Base-by-base conservation (phyloP, 2,113 vertebrate species). In the Anseranas semipalmata region DNA sequence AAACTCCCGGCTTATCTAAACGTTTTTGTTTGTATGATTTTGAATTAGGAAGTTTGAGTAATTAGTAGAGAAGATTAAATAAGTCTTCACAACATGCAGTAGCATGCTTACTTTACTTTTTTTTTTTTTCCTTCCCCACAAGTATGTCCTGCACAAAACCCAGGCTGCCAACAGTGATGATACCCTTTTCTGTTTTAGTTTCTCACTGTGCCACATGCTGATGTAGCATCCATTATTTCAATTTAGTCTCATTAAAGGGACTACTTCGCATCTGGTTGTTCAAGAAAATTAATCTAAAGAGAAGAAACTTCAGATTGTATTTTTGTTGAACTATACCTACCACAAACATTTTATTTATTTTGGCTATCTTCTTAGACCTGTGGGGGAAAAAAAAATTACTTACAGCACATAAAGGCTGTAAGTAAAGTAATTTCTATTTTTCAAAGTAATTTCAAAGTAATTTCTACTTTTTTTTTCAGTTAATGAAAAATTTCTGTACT, bases 21-120 rank as follows among this genome's bases (percentile, higher is more conserved):
- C 90, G 93, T 90, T 97, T 98, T 98, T 98, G 98, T 98, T 98
- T 98, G 96, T 98, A 97, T 96, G 96, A 98, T 98, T 98, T 96
- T 97, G 97, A 98, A 98, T 98, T 98, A 97, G 97, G 97, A 98
- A 98, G 96, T 97, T 96, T 96, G 94, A 96, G 95, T 97, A 98
- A 98, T 98, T 98, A 97, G 97, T 96, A 97, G 96, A 97, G 93
- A 93, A 98, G 97, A 98, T 98, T 98, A 98, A 97, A 96, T 95
- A 90, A 95, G 95, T 97, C 97, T 97, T 97, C 97, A 97, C 96
- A 97, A 97, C 90, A 90, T 67, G 85, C 89, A 93, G 91, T 95
- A 96, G 95, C 80, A 1, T 81, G 85, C 96, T 96, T 86, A 84
- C 85, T 93, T 93, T 56, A 77, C 76, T 80, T 55, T 52, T 25